A percentile compares a stretch with the other conserved stretches of the same genome.
These are phyloP conservation scores for Pelecanus crispus DNA, from an alignment of 2,113 vertebrate genomes.

Conservation along the genomic window DNA sequence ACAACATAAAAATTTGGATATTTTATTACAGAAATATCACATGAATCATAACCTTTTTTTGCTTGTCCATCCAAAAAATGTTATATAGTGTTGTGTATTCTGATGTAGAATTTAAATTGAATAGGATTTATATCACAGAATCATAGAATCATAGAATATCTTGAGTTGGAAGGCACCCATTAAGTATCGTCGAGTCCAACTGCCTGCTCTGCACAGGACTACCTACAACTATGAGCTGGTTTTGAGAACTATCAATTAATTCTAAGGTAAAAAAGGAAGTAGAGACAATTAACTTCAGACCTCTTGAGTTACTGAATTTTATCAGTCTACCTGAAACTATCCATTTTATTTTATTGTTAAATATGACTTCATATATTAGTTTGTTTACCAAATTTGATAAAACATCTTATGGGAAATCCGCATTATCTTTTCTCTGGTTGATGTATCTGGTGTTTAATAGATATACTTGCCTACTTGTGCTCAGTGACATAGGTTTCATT, in stretches of 20 bases:
- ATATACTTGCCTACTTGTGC: not conserved
- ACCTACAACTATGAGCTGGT: not conserved
- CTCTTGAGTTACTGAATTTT: not conserved
- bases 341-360: not conserved
- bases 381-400: not conserved
- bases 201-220: not conserved
- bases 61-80: not conserved
- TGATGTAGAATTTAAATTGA: not conserved
- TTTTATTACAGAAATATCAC: not conserved
- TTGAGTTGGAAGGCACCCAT: not conserved
- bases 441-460: not conserved
- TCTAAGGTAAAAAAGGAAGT: not conserved
- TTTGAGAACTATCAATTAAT: not conserved
- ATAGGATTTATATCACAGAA: not conserved
- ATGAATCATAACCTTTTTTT: not conserved
- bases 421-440: not conserved
- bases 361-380: not conserved
- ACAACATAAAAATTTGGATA: not conserved
- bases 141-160: not conserved
- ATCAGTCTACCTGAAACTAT: not conserved
- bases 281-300: not conserved
- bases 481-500: not conserved
- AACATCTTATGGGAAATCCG: not conserved
- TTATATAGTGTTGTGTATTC: not conserved
- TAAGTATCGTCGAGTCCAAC: not conserved